Conservation (phyloP, 2,888 invertebrate genomes). For the Tetragnatha montana region DNA sequence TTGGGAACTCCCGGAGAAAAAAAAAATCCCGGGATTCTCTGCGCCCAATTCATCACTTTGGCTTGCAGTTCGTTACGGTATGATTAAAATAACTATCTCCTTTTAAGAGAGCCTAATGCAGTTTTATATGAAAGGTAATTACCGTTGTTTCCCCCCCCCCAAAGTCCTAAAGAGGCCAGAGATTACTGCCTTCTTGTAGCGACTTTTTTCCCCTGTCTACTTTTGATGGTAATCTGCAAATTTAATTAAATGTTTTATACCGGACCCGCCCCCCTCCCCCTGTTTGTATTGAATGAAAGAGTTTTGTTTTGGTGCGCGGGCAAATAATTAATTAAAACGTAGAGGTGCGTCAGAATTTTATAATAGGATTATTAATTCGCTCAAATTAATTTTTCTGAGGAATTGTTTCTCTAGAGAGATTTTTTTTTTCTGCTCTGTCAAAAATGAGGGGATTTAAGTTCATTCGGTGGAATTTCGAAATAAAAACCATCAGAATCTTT, state of each 20-base stretch:
- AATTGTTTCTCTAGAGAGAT: background rate
- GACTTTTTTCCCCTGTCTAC: background rate
- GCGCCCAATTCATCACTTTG: slow-evolving; percentile 33
- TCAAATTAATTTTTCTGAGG: slow-evolving; percentile 16
- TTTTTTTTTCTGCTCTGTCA: background rate
- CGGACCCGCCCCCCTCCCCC: too few species aligned
- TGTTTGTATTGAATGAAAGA: background rate
- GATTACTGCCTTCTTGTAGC: slow-evolving; percentile 11
- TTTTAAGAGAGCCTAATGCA: slow-evolving; percentile 34
- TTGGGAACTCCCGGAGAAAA: slow-evolving; percentile 36
- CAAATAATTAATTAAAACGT: slow-evolving; percentile 37
- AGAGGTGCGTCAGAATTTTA: background rate
- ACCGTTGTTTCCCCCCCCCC: slow-evolving; percentile 26
- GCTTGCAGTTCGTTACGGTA: slow-evolving; percentile 12
- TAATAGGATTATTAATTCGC: slow-evolving; percentile 33
- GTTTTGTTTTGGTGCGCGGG: background rate
- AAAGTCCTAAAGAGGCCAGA: slow-evolving; percentile 1
- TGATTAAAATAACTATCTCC: slow-evolving; percentile 42
- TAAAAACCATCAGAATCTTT: background rate
- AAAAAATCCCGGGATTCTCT: background rate
- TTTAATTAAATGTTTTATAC: slow-evolving; percentile 54
- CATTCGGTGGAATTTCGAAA: background rate
- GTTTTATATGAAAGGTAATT: slow-evolving; percentile 47
- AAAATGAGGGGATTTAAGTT: background rate
- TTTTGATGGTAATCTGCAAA: slow-evolving; percentile 36